Evolutionary conservation across 2,888 invertebrate genomes (phyloP), one percentile per base, ranked within the genome.

Genomic region (Aromia moschata): DNA sequence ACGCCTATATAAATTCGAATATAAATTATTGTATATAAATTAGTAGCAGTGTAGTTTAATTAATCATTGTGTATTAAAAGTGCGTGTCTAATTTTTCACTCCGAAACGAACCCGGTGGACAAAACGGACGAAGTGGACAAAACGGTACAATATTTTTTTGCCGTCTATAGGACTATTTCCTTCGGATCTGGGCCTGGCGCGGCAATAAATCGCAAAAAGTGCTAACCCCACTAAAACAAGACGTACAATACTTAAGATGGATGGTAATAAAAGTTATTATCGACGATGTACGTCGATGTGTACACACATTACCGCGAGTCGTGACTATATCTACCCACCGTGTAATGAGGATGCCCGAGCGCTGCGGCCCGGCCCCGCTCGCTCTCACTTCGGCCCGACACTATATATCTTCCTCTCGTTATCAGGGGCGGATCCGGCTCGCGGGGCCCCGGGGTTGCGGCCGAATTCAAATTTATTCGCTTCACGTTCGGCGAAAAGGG

Each of bases 281-380:
- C 77, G 73, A 74, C 68, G 73, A 76, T n/a, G 77, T 77, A 78
- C n/a, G n/a, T n/a, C n/a, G n/a, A n/a, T 79, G 75, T 79, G 77
- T 78, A 78, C 78, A 79, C 77, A 79, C 78, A 77, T 79, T 79
- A 78, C 76, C 70, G 70, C n/a, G 72, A 75, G 75, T 80, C 80
- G 80, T 80, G 80, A 80, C 78, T 71, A 76, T 76, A 77, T 74
- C 80, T 79, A 76, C 80, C 80, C 80, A 80, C 80, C 78, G 78
- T 78, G 79, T 80, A 80, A 80, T 80, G 80, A 80, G 77, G 77
- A 76, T 77, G 77, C 74, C 75, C 73, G 69, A n/a, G 66, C 64
- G 59, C 56, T 60, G 58, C 64, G 55, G n/a, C n/a, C n/a, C n/a
- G n/a, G n/a, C n/a, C 62, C 62, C 65, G 62, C 56, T 67, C 69